Conservation (phyloP, 2,113 vertebrate genomes). For the Gymnarchus niloticus region DNA sequence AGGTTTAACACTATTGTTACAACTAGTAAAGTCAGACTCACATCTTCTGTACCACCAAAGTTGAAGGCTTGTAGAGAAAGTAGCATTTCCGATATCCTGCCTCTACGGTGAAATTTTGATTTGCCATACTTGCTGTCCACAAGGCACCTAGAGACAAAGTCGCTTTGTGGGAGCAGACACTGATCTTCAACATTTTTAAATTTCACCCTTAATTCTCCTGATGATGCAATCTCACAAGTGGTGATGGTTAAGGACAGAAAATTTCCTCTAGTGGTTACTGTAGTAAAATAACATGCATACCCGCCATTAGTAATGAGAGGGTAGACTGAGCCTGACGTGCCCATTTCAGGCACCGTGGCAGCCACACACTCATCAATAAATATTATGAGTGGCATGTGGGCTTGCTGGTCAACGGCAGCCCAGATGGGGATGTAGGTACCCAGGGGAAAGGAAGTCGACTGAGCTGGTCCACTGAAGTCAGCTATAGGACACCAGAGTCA, state of each 20-base stretch:
- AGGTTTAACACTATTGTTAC: background rate
- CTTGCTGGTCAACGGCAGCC: constrained; percentile 56
- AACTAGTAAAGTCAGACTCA: constrained; percentile 19
- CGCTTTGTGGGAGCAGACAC: background rate
- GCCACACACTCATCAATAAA: constrained; percentile 66
- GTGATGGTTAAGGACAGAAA: background rate
- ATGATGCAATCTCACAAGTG: too few species aligned
- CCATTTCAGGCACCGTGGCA: constrained; percentile 39
- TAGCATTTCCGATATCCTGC: constrained; percentile 46
- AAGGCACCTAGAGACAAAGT: constrained; percentile 55
- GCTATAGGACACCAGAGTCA: constrained; percentile 34
- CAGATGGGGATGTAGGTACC: constrained; percentile 63
- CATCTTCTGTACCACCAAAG: constrained; percentile 46
- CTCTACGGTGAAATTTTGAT: constrained; percentile 57
- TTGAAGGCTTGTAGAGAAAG: constrained; percentile 62
- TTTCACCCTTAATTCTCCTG: background rate
- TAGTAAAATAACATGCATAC: constrained; percentile 33
- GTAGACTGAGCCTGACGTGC: constrained; percentile 35
- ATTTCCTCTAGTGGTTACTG: background rate
- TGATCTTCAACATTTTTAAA: background rate
- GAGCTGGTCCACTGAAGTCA: constrained; percentile 45
- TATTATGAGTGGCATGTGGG: constrained; percentile 62
- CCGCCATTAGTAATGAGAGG: constrained; percentile 64
- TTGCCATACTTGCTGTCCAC: constrained; percentile 47
- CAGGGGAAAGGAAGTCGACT: constrained; percentile 49